Conservation (phyloP, 2,113 vertebrate species). For the Actenoides hombroni region DNA sequence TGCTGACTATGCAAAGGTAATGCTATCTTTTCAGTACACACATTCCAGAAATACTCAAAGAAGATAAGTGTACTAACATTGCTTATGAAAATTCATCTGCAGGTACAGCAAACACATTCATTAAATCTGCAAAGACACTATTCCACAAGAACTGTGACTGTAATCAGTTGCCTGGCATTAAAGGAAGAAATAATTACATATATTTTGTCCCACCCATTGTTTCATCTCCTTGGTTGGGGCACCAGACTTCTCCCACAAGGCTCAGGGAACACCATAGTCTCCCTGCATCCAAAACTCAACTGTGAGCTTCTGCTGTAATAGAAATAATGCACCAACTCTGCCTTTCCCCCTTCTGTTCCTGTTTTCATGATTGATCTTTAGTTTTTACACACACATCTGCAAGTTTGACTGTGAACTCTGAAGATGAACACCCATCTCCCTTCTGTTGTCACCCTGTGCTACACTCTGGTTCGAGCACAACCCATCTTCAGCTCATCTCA, state of each 20-base stretch:
- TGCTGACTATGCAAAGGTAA: not conserved
- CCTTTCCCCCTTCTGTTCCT: not conserved
- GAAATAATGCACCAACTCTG: not conserved
- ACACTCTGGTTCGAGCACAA: not conserved
- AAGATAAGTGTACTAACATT: not conserved
- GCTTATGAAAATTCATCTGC: not conserved
- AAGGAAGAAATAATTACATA: not conserved
- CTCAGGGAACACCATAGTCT: not conserved
- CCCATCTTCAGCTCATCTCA: not conserved
- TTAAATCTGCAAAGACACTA: not conserved
- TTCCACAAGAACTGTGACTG: not conserved
- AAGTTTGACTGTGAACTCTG: not conserved
- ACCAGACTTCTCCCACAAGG: not conserved
- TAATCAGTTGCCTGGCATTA: not conserved
- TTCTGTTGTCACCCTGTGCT: not conserved
- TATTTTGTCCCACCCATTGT: not conserved
- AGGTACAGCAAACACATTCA: not conserved
- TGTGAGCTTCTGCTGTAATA: not conserved
- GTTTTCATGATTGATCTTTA: not conserved
- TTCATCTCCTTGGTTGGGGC: not conserved
- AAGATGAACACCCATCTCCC: not conserved
- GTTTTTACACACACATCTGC: not conserved
- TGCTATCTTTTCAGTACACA: not conserved
- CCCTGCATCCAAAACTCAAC: not conserved
- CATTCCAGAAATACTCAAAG: not conserved